Conservation (phyloP, 1,140 invertebrate genomes). For the Thalassaphorura encarpata region DNA sequence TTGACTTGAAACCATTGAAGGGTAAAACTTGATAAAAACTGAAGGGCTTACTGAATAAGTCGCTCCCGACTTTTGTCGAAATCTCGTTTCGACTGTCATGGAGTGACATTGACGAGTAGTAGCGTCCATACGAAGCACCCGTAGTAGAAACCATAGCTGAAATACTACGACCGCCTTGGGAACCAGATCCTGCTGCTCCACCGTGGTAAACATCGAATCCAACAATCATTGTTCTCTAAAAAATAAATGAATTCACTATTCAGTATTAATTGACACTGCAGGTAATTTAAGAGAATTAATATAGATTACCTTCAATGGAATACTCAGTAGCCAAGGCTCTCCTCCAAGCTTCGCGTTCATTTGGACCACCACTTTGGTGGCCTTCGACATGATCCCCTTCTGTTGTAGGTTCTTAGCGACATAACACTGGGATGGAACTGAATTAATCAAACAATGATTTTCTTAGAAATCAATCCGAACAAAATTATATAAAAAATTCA, state of each 20-base stretch:
- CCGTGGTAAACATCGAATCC: conserved; percentile 84
- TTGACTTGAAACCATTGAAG: neutral
- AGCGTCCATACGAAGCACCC: conserved; percentile 51
- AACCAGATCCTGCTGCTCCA: conserved; percentile 39
- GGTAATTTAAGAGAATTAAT: neutral
- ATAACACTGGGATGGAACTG: conserved; percentile 19
- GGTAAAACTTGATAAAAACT: neutral
- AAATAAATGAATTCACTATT: neutral
- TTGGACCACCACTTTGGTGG: conserved; percentile 48
- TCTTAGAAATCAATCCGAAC: neutral
- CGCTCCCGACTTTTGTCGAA: conserved; percentile 49
- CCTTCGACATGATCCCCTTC: conserved; percentile 39
- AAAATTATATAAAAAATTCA: neutral
- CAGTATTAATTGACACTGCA: neutral
- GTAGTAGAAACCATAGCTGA: conserved; percentile 68
- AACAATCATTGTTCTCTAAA: conserved; percentile 57
- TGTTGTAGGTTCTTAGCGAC: conserved; percentile 1
- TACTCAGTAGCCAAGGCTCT: conserved; percentile 62
- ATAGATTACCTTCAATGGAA: conserved; percentile 48
- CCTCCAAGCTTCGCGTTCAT: conserved; percentile 85
- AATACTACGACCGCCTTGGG: too few relatives aligned
- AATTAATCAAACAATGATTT: conserved; percentile 13
- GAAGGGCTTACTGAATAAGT: conserved; percentile 42
- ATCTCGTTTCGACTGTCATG: conserved; percentile 64
- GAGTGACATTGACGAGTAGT: conserved; percentile 54